Evolutionary conservation across 2,797 vertebrate species (phyloP).

Genomic region (Diceros bicornis): DNA sequence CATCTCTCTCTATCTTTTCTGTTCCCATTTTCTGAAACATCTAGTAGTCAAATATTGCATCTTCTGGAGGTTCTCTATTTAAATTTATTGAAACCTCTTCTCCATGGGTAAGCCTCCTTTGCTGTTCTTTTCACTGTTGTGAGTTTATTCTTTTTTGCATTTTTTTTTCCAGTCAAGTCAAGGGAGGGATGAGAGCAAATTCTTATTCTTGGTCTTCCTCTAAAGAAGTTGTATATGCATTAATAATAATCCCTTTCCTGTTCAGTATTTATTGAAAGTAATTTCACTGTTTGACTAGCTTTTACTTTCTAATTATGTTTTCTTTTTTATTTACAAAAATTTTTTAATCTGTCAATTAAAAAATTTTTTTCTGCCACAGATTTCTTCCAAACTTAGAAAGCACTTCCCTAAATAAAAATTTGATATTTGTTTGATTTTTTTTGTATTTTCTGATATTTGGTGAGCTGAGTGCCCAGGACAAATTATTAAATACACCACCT

Average conservation of each 20-base stretch:
- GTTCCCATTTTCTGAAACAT: not conserved
- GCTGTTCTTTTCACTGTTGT: not conserved
- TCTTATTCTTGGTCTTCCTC: not conserved
- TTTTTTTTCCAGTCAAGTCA: not conserved
- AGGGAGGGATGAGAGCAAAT: not conserved
- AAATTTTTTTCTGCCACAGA: not conserved
- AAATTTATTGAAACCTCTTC: not conserved
- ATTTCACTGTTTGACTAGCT: not conserved
- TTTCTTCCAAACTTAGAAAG: not conserved
- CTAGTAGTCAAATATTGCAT: not conserved
- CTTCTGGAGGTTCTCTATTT: not conserved
- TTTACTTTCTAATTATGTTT: constrained; percentile 7
- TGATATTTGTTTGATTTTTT: not conserved
- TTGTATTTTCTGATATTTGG: not conserved
- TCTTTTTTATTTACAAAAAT: not conserved
- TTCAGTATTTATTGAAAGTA: not conserved
- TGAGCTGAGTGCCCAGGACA: not conserved
- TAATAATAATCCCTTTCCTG: not conserved
- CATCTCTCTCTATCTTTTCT: not conserved
- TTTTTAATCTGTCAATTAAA: not conserved
- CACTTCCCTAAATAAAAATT: not conserved
- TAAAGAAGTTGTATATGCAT: not conserved
- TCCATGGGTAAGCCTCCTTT: not conserved
- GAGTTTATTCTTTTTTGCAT: not conserved
- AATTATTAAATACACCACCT: not conserved